Evolutionary conservation across 2,797 vertebrate genomes (phyloP), one percentile per base, ranked within the genome.

Genomic region (Amblyraja radiata): DNA sequence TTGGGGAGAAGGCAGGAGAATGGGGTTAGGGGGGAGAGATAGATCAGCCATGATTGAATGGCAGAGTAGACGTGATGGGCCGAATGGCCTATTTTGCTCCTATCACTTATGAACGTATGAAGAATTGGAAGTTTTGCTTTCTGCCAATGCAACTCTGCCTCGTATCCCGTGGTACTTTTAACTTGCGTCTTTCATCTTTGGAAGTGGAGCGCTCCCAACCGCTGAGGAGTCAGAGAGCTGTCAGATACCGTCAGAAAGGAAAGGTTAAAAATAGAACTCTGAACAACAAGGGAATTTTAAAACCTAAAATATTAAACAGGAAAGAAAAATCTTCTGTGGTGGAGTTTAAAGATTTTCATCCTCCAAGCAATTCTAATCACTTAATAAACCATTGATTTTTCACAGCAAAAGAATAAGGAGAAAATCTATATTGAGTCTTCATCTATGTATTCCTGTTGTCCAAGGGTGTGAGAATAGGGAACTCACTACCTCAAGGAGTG

Each of bases 251-350:
- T 2, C n/a, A 28, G 83, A 32, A 68, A 68, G n/a, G n/a, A 21
- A 88, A 36, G 14, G 21, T 63, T 68, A 88, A 88, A 88, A 36
- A 68, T 68, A 68, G n/a, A 78, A 16, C n/a, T 25, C n/a, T 32
- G 10, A 21, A 2, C 84, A 68, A 1, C 63, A 14, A 23, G 84
- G n/a, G 63, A 65, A 36, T 68, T 68, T 78, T 32, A 78, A 78
- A 78, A 2, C 13, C 77, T 88, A 63, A 88, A 88, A 88, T 88
- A 88, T 88, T 88, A 88, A 88, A 68, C 63, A 88, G n/a, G 63
- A 36, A 36, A 68, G 63, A 65, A 32, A 36, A 32, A 36, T 21
- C 28, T 36, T 88, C 16, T 7, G n/a, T 23, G 84, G 63, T 65
- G 36, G 7, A 7, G 84, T 36, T 88, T 88, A 68, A 68, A 36